These are phyloP conservation scores for Antechinus stuartii DNA, from an alignment of 2,113 vertebrate species.

Conservation along the genomic window DNA sequence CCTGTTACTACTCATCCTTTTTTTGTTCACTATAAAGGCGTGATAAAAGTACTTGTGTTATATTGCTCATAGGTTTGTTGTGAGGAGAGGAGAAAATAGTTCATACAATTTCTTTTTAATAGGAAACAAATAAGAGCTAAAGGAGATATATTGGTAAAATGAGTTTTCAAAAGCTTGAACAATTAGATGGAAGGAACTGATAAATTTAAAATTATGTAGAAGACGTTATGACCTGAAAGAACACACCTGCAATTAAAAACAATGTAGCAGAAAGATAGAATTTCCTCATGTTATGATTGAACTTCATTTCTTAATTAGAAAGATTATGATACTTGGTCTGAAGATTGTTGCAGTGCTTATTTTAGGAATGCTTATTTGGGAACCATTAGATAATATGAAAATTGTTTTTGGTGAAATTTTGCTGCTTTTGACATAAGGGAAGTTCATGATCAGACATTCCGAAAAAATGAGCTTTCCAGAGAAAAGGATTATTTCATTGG, in stretches of 20 bases:
- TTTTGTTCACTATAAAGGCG: background rate
- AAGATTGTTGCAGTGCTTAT: background rate
- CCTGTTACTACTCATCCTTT: no score
- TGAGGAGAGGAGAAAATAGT: background rate
- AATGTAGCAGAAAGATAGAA: background rate
- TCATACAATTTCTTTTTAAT: background rate
- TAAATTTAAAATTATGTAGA: background rate
- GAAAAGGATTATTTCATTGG: background rate
- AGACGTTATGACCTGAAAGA: background rate
- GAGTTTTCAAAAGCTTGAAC: background rate
- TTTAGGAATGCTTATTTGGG: background rate
- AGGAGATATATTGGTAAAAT: background rate
- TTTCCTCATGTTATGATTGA: background rate
- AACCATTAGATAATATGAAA: background rate
- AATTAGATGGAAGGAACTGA: background rate
- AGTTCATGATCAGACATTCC: background rate
- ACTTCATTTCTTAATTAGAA: background rate
- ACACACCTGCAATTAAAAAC: background rate
- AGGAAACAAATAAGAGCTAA: background rate
- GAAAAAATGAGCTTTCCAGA: background rate
- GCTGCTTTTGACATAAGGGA: background rate
- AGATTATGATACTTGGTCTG: background rate
- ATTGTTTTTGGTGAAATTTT: background rate
- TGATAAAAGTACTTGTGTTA: background rate
- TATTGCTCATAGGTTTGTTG: background rate